Evolutionary conservation across 2,113 vertebrate genomes (phyloP).

Genomic region (Phodopus roborovskii): DNA sequence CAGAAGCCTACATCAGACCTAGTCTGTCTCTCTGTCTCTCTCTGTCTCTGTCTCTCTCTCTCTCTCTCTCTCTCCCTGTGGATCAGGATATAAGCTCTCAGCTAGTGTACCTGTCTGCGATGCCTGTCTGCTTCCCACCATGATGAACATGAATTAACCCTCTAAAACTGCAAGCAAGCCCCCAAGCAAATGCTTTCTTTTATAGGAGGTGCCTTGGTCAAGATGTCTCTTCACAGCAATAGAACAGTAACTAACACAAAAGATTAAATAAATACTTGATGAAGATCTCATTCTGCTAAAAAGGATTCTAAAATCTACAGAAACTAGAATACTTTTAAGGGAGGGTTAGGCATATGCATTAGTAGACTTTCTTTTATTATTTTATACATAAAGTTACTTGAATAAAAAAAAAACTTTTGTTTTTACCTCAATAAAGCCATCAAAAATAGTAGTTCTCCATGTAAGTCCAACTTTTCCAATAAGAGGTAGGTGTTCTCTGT

Average conservation of each 20-base stretch:
- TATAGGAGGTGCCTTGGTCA: background rate
- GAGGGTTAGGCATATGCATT: accelerated
- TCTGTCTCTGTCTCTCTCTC: background rate
- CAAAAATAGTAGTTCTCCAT: slow-evolving; percentile 84
- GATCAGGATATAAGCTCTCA: background rate
- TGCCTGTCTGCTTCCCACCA: background rate
- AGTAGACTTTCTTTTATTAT: background rate
- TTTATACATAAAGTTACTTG: background rate
- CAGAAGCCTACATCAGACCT: background rate
- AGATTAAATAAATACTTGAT: background rate
- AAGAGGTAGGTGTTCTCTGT: slow-evolving; percentile 84
- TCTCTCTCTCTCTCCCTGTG: background rate
- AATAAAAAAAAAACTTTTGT: background rate
- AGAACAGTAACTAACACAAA: background rate
- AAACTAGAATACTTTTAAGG: background rate
- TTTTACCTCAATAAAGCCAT: slow-evolving; percentile 87
- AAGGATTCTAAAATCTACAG: background rate
- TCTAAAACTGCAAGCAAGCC: background rate
- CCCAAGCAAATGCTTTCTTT: background rate
- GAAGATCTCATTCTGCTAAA: background rate
- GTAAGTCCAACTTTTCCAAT: slow-evolving; percentile 83
- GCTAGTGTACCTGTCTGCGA: background rate
- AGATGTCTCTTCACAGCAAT: background rate
- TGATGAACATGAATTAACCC: background rate
- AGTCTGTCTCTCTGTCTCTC: background rate